Conservation (phyloP, 2,113 vertebrate species). For the Vimba vimba region DNA sequence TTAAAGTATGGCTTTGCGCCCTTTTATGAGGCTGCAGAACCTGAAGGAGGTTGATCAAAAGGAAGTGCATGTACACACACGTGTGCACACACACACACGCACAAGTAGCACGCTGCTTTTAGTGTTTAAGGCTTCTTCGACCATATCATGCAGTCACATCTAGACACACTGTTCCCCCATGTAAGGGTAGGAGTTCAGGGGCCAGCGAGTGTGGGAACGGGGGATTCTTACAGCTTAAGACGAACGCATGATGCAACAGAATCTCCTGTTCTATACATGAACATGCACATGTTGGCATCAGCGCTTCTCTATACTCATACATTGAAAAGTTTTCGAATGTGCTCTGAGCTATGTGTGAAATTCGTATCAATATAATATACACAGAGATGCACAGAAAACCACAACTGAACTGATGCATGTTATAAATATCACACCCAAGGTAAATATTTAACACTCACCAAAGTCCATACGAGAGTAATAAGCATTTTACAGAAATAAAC, state of each 20-base stretch:
- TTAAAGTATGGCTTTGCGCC: not conserved
- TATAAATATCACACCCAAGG: not conserved
- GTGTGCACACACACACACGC: not conserved
- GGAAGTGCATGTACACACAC: constrained; percentile 37
- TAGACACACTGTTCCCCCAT: not conserved
- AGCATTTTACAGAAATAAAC: not conserved
- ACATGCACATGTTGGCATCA: not conserved
- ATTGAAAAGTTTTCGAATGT: not conserved
- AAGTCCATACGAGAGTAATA: not conserved
- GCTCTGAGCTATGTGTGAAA: not conserved
- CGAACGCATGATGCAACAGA: not conserved
- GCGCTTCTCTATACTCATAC: not conserved
- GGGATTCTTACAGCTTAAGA: constrained; percentile 10
- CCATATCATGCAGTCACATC: constrained; percentile 13
- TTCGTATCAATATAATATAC: not conserved
- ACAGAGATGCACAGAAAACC: not conserved
- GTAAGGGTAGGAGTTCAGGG: not conserved
- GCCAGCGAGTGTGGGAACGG: not conserved
- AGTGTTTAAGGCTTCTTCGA: not conserved
- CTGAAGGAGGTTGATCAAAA: constrained; percentile 36
- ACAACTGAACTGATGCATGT: not conserved
- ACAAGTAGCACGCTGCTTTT: not conserved
- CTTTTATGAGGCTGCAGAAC: constrained; percentile 17
- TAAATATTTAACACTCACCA: not conserved
- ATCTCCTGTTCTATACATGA: constrained; percentile 13